Evolutionary conservation across 1,140 invertebrate genomes (phyloP).

Genomic region (Atta cephalotes): DNA sequence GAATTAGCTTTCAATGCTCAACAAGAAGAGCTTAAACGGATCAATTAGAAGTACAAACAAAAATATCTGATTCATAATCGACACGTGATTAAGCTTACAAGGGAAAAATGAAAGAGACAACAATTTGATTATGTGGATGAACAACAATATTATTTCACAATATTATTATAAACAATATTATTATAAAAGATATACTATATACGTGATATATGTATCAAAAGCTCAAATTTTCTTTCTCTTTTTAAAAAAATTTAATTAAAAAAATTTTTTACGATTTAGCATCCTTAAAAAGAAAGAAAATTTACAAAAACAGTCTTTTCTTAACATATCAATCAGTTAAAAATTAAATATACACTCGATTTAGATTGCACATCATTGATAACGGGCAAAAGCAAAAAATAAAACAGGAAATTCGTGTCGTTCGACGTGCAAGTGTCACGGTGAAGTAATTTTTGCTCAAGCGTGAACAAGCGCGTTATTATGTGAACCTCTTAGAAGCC

Average conservation of each 20-base stretch:
- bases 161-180: background rate
- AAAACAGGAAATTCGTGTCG: conserved; percentile 5
- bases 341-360: background rate
- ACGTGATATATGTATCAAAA: background rate
- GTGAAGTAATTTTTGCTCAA: conserved; percentile 18
- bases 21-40: background rate
- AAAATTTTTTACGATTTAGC: background rate
- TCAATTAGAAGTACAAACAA: conserved; percentile 10
- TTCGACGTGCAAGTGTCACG: conserved; percentile 16
- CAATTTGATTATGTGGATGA: background rate
- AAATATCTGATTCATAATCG: conserved; percentile 10
- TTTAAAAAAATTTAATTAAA: background rate
- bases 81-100: background rate
- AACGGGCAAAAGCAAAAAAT: background rate
- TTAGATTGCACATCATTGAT: background rate
- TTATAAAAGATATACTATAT: background rate
- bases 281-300: background rate
- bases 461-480: conserved; percentile 10
- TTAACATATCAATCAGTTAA: background rate
- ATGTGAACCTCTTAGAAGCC: background rate
- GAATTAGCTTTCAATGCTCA: background rate
- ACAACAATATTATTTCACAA: background rate
- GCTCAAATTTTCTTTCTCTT: background rate
- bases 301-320: background rate
- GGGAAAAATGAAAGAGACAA: background rate